Base-by-base conservation (phyloP, 1,140 invertebrate species). In the Drosophila littoralis region DNA sequence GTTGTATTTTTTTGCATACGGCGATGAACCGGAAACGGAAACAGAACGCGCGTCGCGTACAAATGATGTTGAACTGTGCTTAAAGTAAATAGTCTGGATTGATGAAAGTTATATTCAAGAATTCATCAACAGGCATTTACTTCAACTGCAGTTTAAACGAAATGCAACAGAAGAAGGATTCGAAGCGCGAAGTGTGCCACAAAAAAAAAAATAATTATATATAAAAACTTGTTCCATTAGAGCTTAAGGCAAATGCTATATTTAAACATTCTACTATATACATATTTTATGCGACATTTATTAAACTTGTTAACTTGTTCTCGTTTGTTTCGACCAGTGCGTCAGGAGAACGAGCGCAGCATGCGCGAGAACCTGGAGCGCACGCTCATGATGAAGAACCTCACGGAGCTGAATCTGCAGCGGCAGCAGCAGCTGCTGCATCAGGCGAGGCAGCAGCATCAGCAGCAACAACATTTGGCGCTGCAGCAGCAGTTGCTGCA, bases 61-160 rank as follows among this genome's bases (percentile, higher is more conserved):
- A 28, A 65, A 78, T 88, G 84, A 78, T 88, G 84, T 91, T 89
- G 81, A 77, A 91, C 81, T 91, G 86, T 90, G 83, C 75, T 91
- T 91, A 91, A 91, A 91, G 90, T 91, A 91, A 91, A 91, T 91
- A 91, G 90, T 91, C 90, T 91, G 90, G 86, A 91, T 91, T 91
- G 90, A 91, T 91, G 90, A 91, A 90, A 84, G 79, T 81, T 85
- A 77, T 60, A 84, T 89, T 80, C 64, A 74, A 90, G 81, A 82
- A 88, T 86, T 91, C 90, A 91, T 91, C 90, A 91, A 91, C 90
- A 91, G 90, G 80, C 90, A 91, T 91, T 91, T 91, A 91, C 90
- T 91, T 91, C 88, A 91, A 91, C 81, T 89, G 79, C 90, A 91
- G 90, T 91, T 91, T 72, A 70, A 80, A 85, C 85, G 63, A 78